Conservation (phyloP, 1,140 invertebrate genomes). For the Neodiprion virginianus region DNA sequence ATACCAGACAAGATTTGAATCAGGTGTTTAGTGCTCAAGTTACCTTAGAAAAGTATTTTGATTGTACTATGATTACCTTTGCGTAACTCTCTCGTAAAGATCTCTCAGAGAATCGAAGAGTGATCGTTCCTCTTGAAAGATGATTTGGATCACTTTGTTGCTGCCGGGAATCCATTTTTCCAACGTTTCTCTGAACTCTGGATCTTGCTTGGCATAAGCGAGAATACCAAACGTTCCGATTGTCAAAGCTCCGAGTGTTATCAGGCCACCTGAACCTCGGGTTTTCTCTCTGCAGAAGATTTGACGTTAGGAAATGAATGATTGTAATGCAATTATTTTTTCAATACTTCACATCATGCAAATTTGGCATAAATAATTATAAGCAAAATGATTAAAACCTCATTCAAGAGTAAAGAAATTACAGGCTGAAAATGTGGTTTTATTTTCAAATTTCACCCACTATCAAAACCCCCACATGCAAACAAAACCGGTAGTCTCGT, state of each 20-base stretch:
- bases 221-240: conserved; percentile 60
- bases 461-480: no score
- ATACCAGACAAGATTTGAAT: no score
- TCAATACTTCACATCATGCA: no score
- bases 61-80: conserved; percentile 44
- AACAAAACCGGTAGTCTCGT: no score
- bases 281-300: conserved; percentile 37
- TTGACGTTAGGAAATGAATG: neutral
- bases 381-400: no score
- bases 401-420: no score
- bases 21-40: no score
- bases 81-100: conserved; percentile 45
- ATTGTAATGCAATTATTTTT: neutral
- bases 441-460: no score
- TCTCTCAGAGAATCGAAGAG: conserved; percentile 54
- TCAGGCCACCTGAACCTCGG: conserved; percentile 43
- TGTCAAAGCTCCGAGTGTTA: conserved; percentile 65
- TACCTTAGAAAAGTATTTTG: conserved; percentile 21
- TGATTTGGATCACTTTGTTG: conserved; percentile 70
- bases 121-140: conserved; percentile 71
- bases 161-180: conserved; percentile 72
- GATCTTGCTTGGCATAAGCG: conserved; percentile 72
- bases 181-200: conserved; percentile 70
- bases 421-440: no score
- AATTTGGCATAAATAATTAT: no score